Conservation (phyloP, 2,113 vertebrate species). For the Prinia subflava region DNA sequence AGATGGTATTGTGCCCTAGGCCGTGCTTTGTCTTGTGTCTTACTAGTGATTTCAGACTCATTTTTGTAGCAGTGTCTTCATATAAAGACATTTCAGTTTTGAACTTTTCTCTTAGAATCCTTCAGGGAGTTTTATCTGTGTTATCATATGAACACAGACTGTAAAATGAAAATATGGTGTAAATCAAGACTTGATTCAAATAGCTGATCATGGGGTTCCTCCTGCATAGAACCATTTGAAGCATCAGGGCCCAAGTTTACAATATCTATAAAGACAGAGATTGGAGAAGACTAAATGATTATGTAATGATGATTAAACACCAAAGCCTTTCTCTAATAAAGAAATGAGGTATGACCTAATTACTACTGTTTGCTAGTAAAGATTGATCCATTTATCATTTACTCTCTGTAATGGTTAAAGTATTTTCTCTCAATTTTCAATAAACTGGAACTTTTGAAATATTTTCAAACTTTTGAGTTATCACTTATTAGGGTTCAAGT, state of each 20-base stretch:
- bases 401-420: conserved; percentile 27
- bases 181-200: neutral
- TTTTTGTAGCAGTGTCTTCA: neutral
- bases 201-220: neutral
- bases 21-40: conserved; percentile 23
- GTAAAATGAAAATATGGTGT: neutral
- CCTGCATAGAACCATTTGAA: neutral
- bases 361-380: conserved; percentile 68
- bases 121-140: neutral
- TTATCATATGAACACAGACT: neutral
- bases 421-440: neutral
- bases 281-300: conserved; percentile 59
- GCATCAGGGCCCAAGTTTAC: neutral
- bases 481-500: neutral
- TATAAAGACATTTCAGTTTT: conserved; percentile 10
- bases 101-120: neutral
- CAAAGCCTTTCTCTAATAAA: conserved; percentile 64
- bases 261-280: neutral
- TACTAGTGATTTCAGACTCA: neutral
- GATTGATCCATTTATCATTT: conserved; percentile 74
- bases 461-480: neutral
- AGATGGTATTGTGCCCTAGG: conserved; percentile 49
- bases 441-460: conserved; percentile 43
- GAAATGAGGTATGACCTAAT: conserved; percentile 75
- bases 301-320: conserved; percentile 74